phyloP scores from a whole-genome alignment of 2,797 vertebrate species.

The Anguilla obscura region DNA sequence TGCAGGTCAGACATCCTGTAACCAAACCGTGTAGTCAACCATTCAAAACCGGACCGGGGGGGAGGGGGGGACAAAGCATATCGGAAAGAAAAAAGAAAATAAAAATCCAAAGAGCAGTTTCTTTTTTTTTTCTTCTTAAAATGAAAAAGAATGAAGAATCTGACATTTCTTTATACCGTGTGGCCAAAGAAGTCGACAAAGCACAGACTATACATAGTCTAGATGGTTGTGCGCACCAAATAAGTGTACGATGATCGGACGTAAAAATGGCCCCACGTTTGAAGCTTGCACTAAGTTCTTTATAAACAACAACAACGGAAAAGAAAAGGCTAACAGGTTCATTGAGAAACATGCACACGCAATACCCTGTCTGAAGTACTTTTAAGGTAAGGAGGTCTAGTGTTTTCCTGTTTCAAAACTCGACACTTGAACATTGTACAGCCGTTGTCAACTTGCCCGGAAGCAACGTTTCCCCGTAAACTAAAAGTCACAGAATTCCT shows the following conservation, averaged over 20 bases:
- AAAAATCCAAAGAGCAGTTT: slow-evolving; percentile 20
- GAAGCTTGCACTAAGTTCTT: slow-evolving; percentile 28
- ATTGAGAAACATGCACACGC: slow-evolving; percentile 79
- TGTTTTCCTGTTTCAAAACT: slow-evolving; percentile 76
- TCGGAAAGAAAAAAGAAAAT: slow-evolving; percentile 27
- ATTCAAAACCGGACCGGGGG: slow-evolving; percentile 80
- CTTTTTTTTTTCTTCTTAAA: not conserved
- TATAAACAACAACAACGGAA: slow-evolving; percentile 57
- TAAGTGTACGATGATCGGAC: slow-evolving; percentile 63
- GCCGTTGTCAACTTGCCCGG: slow-evolving; percentile 73
- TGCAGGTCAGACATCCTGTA: slow-evolving; percentile 89
- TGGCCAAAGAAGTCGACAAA: slow-evolving; percentile 33
- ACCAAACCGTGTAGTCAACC: slow-evolving; percentile 85
- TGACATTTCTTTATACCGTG: slow-evolving; percentile 29
- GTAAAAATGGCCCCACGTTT: slow-evolving; percentile 54
- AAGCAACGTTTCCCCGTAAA: slow-evolving; percentile 70
- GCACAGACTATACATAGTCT: slow-evolving; percentile 31
- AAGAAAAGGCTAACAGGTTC: slow-evolving; percentile 62
- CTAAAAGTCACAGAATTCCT: slow-evolving; percentile 68
- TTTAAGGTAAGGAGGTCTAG: slow-evolving; percentile 79
- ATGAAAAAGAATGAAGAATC: slow-evolving; percentile 16
- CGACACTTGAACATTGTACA: slow-evolving; percentile 78
- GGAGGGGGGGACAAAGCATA: not conserved
- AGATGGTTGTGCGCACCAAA: slow-evolving; percentile 74
- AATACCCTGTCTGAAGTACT: slow-evolving; percentile 79